Base-by-base conservation (phyloP, 2,797 vertebrate species). In the Toxotes lorentzi region DNA sequence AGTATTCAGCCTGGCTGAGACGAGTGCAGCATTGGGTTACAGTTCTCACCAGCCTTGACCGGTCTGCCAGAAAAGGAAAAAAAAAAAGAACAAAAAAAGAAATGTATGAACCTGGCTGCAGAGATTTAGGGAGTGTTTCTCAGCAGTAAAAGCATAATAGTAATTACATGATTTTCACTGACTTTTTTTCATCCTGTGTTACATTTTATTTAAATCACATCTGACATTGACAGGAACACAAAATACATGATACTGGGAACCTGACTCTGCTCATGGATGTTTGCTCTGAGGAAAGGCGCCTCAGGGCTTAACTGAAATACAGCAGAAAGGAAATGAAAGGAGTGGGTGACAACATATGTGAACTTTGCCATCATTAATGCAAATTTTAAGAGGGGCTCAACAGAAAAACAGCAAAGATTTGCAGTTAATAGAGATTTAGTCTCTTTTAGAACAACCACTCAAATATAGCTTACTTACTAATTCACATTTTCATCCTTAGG, bases 1-100 rank as follows among this genome's bases (percentile, higher is more conserved):
- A 78, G 81, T 71, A 86, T 84, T 83, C 80, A 69, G 47, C 5
- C 48, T 7, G 78, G 40, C 58, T 63, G 69, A 75, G 76, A 54
- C 6, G 12, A 66, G 68, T 2, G 16, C 38, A 51, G 73, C 13
- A 4, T 71, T 51, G 66, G 62, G 76, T 82, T 79, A 54, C 62
- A 54, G 24, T 78, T 82, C 75, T 79, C 73, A 63, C 32, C 56
- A 67, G 73, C 81, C 60, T 57, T 47, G 78, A 71, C 35, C 59
- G 4, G 32, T 23, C n/a, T 21, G 1, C 19, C 27, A 30, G 27
- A 27, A 51, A 35, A 56, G 4, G 27, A 30, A 30, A 4, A 30
- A 30, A 4, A 2, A 30, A 30, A 30, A 30, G 4, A 30, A 27
- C 16, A 40, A 35, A 53, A 62, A 51, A n/a, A 48, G 48, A 19